A percentile compares a stretch with the other conserved stretches of the same genome.
Evolutionary conservation across 2,797 vertebrate species (phyloP).

Genomic region (Xerus rutilus): DNA sequence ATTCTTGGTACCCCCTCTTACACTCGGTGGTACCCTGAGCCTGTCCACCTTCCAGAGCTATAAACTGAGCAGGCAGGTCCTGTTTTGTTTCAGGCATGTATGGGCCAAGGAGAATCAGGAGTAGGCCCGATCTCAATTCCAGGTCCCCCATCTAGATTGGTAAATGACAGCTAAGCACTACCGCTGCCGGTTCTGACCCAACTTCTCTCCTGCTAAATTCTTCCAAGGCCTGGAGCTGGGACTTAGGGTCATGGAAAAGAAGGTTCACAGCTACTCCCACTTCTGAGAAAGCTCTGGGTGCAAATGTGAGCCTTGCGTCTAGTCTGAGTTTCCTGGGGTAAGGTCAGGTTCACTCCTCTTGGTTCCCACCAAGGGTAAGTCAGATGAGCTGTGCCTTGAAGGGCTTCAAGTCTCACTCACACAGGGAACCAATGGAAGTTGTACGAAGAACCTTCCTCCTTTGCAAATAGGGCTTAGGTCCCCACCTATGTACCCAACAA

Average conservation of each 20-base stretch:
- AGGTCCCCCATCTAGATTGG: background rate
- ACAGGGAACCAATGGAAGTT: slow-evolving; percentile 42
- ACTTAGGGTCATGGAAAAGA: slow-evolving; percentile 19
- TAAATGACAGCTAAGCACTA: background rate
- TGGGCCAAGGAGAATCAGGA: background rate
- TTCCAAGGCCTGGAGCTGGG: background rate
- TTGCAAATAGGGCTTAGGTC: background rate
- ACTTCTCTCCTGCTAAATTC: slow-evolving; percentile 28
- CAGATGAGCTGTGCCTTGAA: slow-evolving; percentile 14
- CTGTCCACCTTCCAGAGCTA: background rate
- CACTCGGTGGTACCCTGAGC: background rate
- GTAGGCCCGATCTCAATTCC: background rate
- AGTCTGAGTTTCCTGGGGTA: slow-evolving; percentile 32
- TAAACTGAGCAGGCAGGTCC: background rate
- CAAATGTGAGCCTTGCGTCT: background rate
- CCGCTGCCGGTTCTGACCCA: background rate
- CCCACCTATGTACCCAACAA: background rate
- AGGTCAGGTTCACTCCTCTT: slow-evolving; percentile 2
- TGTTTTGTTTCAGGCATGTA: background rate
- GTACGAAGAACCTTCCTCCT: background rate
- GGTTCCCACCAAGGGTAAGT: slow-evolving; percentile 17
- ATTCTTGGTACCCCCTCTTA: background rate
- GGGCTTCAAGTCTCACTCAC: background rate
- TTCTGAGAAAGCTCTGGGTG: slow-evolving; percentile 30
- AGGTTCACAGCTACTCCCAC: background rate